Percentiles rank a stretch among this genome's conserved stretches.
These are phyloP conservation scores for Eriocheir sinensis DNA, from an alignment of 1,140 invertebrate genomes.

Conservation along the genomic window DNA sequence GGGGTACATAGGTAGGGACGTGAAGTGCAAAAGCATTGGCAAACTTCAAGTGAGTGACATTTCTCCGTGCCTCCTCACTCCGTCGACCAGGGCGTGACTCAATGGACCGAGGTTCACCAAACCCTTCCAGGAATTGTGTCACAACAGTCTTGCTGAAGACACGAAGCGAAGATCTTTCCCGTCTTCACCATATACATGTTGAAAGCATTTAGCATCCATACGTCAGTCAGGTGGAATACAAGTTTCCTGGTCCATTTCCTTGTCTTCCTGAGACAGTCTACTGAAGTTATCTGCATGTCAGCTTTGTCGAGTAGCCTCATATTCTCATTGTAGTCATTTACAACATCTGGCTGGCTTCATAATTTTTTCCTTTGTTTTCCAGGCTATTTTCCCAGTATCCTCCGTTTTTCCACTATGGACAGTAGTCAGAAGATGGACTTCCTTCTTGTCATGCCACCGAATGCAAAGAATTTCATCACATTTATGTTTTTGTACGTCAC, in stretches of 20 bases:
- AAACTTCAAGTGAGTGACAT: too few species aligned
- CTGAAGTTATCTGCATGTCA: neutral
- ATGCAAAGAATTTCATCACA: too few species aligned
- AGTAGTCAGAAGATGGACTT: neutral
- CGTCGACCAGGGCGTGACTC: too few species aligned
- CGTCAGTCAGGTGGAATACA: neutral
- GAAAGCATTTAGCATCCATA: neutral
- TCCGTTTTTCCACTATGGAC: neutral
- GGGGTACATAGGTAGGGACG: too few species aligned
- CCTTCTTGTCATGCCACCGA: slow-evolving; percentile 19
- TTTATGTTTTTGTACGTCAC: too few species aligned
- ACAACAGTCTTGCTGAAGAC: neutral
- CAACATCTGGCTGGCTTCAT: too few species aligned
- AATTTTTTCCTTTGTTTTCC: neutral
- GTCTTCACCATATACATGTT: neutral
- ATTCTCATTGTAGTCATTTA: neutral
- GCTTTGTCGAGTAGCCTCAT: slow-evolving; percentile 3
- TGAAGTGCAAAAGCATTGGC: too few species aligned
- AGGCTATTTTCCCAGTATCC: neutral
- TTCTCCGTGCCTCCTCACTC: too few species aligned
- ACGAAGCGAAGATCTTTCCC: neutral
- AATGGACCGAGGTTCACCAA: too few species aligned
- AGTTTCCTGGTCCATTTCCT: neutral
- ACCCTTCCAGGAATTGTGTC: neutral
- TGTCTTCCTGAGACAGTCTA: too few species aligned